phyloP scores from a whole-genome alignment of 2,888 invertebrate species.

The Dione juno region DNA sequence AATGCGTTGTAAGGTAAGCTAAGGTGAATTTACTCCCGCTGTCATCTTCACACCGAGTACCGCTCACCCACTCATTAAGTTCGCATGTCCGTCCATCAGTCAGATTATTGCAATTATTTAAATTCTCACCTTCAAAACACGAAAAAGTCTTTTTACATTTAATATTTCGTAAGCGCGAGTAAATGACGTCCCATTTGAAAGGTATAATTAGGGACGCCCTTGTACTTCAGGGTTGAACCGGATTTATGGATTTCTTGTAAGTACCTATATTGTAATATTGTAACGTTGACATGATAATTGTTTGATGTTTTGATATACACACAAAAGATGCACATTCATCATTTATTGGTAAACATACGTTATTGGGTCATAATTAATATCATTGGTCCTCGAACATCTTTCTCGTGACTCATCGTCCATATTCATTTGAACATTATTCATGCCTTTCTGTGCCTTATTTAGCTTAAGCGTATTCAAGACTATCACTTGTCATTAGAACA shows the following conservation, averaged over 20 bases:
- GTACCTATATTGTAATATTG: constrained; percentile 57
- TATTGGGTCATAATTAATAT: constrained; percentile 34
- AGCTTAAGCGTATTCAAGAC: constrained; percentile 38
- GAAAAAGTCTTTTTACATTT: constrained; percentile 80
- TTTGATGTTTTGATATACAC: constrained; percentile 69
- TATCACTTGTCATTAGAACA: constrained; percentile 42
- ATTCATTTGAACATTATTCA: constrained; percentile 36
- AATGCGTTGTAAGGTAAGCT: constrained; percentile 26
- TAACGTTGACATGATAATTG: constrained; percentile 70
- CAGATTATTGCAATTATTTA: constrained; percentile 83
- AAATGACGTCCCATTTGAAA: constrained; percentile 83
- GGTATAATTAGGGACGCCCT: constrained; percentile 82
- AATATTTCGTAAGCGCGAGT: constrained; percentile 81
- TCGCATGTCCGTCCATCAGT: constrained; percentile 74
- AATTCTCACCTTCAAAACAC: constrained; percentile 81
- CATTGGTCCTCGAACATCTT: constrained; percentile 16
- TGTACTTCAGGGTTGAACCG: constrained; percentile 68
- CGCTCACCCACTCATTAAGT: constrained; percentile 74
- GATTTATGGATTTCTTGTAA: constrained; percentile 61
- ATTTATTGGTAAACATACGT: constrained; percentile 48
- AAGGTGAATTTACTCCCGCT: constrained; percentile 42
- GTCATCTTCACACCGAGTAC: constrained; percentile 66
- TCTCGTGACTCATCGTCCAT: constrained; percentile 27
- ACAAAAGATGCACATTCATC: constrained; percentile 40
- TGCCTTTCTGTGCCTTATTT: constrained; percentile 34